These are phyloP conservation scores for Macrosoma leucophasiata DNA, from an alignment of 2,888 invertebrate genomes.

Conservation along the genomic window DNA sequence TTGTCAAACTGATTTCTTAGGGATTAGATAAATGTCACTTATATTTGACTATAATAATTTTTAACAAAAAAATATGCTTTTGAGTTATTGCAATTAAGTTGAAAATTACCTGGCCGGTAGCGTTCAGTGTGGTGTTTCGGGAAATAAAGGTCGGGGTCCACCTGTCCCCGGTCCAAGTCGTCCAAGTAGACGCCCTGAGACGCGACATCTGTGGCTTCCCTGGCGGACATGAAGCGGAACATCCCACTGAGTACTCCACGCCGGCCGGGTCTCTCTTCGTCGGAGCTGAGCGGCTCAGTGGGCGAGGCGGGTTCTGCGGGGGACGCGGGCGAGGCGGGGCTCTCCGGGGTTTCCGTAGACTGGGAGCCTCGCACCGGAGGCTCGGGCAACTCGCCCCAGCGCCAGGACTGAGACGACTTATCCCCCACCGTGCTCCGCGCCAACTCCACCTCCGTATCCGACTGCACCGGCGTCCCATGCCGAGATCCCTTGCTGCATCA, in stretches of 20 bases:
- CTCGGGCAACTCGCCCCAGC: conserved; percentile 91
- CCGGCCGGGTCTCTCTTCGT: conserved; percentile 64
- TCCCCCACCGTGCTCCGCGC: conserved; percentile 60
- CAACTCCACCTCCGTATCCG: conserved; percentile 95
- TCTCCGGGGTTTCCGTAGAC: conserved; percentile 35
- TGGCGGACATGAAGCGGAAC: conserved; percentile 89
- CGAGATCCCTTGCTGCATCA: conserved; percentile 77
- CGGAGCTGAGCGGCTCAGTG: conserved; percentile 61
- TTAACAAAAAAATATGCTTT: background rate
- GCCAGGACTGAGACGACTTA: conserved; percentile 84
- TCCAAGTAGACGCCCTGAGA: conserved; percentile 93
- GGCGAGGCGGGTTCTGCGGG: conserved; percentile 51
- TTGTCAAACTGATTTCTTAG: too few species aligned
- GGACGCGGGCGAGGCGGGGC: conserved; percentile 41
- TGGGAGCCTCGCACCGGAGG: conserved; percentile 52
- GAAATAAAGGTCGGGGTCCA: conserved; percentile 95
- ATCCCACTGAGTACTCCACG: conserved; percentile 91
- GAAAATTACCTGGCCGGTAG: conserved; percentile 56
- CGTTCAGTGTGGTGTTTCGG: conserved; percentile 81
- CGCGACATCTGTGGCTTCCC: conserved; percentile 59
- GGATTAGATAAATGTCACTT: too few species aligned
- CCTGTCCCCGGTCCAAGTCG: conserved; percentile 89
- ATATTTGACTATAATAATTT: background rate
- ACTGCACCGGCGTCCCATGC: conserved; percentile 90
- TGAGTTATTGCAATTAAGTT: background rate